Percentiles rank a stretch among this genome's conserved stretches.
These are phyloP conservation scores for Turritopsis rubra DNA, from an alignment of 30 jellyfish, hydroid and myxozoan genomes.

Conservation along the genomic window DNA sequence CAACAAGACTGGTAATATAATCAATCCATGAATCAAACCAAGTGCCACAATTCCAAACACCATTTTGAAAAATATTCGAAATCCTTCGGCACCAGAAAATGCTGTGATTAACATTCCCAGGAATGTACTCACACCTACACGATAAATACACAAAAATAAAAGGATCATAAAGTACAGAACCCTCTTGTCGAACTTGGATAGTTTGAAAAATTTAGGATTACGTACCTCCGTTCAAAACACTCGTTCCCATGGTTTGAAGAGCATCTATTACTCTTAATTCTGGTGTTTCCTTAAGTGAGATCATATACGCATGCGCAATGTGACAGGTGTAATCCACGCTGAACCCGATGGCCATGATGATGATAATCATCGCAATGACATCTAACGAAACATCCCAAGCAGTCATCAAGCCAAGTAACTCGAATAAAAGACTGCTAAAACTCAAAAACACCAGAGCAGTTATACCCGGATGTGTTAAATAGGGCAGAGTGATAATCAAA, in stretches of 20 bases:
- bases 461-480: constrained; percentile 73
- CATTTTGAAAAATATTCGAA: constrained; percentile 86
- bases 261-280: constrained; percentile 77
- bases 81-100: constrained; percentile 79
- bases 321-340: constrained; percentile 86
- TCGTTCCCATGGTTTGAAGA: constrained; percentile 69
- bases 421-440: constrained; percentile 63
- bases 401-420: constrained; percentile 68
- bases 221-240: constrained; percentile 91
- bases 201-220: not conserved
- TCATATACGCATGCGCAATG: constrained; percentile 78
- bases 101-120: constrained; percentile 77
- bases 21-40: constrained; percentile 70
- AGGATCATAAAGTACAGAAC: not conserved
- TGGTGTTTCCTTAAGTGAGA: constrained; percentile 56
- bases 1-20: constrained; percentile 51
- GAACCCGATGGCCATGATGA: constrained; percentile 89
- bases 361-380: constrained; percentile 83
- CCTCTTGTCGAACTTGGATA: not conserved
- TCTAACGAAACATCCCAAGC: constrained; percentile 76
- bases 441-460: constrained; percentile 48
- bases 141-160: no score
- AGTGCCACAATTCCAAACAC: constrained; percentile 61
- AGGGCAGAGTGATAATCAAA: constrained; percentile 63
- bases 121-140: constrained; percentile 72